A percentile compares a stretch with the other conserved stretches of the same genome.
phyloP scores from a whole-genome alignment of 2,113 vertebrate species.

The Sander lucioperca region DNA sequence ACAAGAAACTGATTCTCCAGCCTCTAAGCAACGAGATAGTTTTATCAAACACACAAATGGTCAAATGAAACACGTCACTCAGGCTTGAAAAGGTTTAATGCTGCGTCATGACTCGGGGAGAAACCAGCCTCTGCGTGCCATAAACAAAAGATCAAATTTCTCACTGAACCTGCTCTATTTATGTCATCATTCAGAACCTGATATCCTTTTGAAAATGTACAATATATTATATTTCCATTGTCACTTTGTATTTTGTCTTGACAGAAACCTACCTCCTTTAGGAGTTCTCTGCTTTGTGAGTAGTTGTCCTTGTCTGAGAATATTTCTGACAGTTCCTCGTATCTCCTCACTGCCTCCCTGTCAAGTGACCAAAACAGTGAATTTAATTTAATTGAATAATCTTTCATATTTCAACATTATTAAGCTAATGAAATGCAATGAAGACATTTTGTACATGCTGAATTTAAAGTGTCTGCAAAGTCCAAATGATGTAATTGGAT shows the following conservation, averaged over 20 bases:
- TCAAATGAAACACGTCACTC: neutral
- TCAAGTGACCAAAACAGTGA: constrained; percentile 7
- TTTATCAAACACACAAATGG: neutral
- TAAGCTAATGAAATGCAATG: neutral
- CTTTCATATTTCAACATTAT: neutral
- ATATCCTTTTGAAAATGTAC: neutral
- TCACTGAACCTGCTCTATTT: constrained; percentile 22
- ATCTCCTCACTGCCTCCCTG: constrained; percentile 86
- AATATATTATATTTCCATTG: neutral
- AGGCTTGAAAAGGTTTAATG: neutral
- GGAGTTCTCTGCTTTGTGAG: constrained; percentile 89
- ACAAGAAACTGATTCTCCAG: neutral
- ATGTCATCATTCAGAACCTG: neutral
- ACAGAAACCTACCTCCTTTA: constrained; percentile 83
- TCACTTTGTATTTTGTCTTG: neutral
- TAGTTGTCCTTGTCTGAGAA: constrained; percentile 94
- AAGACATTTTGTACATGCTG: neutral
- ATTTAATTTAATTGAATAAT: neutral
- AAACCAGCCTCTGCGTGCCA: neutral
- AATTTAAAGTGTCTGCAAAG: neutral
- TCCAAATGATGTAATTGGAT: neutral
- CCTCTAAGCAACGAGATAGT: neutral
- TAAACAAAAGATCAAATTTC: constrained; percentile 8
- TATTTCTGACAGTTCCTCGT: constrained; percentile 87
- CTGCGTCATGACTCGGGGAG: neutral